These are phyloP conservation scores for Ascidia mentula DNA, from an alignment of 23 tunicate genomes.

Conservation along the genomic window DNA sequence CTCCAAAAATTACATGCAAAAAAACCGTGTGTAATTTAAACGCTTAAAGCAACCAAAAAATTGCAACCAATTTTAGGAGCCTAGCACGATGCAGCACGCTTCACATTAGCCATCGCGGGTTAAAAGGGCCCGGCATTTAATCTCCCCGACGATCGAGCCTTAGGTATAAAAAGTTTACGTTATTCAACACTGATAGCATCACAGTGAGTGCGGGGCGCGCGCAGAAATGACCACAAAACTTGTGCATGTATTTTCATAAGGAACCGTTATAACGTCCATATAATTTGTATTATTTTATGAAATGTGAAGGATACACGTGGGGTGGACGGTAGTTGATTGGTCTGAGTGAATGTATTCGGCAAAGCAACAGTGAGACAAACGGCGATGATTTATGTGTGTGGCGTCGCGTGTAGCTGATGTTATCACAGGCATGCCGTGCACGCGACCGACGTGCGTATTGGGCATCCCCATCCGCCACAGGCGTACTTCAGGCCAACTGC, in stretches of 20 bases:
- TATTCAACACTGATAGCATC: neutral
- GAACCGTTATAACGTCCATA: too few species aligned
- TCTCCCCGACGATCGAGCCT: conserved; percentile 7
- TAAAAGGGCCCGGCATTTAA: conserved; percentile 5
- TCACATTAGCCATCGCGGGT: neutral
- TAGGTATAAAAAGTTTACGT: conserved; percentile 2
- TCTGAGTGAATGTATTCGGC: too few species aligned
- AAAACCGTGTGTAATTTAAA: neutral
- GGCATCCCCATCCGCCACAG: neutral
- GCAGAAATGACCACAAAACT: conserved; percentile 6
- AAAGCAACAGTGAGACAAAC: too few species aligned
- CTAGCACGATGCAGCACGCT: conserved; percentile 2
- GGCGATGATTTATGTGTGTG: too few species aligned
- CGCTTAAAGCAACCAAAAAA: neutral
- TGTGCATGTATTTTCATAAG: too few species aligned
- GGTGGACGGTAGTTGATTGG: too few species aligned
- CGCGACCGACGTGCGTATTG: conserved; percentile 9
- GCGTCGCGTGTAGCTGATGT: neutral
- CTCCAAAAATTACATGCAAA: neutral
- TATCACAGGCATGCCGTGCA: neutral
- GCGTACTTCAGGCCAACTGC: neutral
- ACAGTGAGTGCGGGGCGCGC: neutral
- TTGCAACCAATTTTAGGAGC: neutral
- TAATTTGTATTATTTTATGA: too few species aligned
- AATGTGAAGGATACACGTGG: too few species aligned